A percentile compares a stretch with the other conserved stretches of the same genome.
These are phyloP conservation scores for Fistularia tabacaria DNA, from an alignment of 2,797 vertebrate species.

Conservation along the genomic window DNA sequence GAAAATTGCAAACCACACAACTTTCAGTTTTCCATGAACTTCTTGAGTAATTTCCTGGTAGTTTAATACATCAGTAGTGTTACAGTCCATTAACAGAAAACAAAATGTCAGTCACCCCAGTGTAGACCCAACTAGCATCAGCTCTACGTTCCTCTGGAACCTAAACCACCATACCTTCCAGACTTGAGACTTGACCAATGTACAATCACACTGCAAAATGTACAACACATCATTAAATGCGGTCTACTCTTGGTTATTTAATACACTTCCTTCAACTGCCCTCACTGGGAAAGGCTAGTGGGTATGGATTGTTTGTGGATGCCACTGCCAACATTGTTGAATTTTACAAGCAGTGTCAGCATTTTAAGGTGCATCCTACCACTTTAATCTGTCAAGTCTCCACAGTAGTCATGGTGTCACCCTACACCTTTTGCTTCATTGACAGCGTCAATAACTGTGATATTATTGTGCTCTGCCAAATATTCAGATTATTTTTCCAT, in stretches of 20 bases:
- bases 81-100: constrained; percentile 54
- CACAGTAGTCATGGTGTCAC: too few relatives aligned
- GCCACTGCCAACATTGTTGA: constrained; percentile 29
- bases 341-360: constrained; percentile 30
- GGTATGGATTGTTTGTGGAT: constrained; percentile 36
- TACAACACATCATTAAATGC: constrained; percentile 61
- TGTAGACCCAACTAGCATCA: constrained; percentile 42
- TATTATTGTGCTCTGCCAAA: too few relatives aligned
- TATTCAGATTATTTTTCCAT: too few relatives aligned
- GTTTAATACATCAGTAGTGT: constrained; percentile 33
- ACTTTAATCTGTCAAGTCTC: constrained; percentile 3
- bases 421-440: too few relatives aligned
- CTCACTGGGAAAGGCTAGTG: constrained; percentile 14
- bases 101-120: constrained; percentile 46
- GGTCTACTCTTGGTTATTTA: constrained; percentile 58
- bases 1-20: constrained; percentile 27
- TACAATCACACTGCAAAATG: constrained; percentile 53
- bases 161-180: constrained; percentile 51
- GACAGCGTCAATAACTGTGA: too few relatives aligned
- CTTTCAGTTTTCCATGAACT: constrained; percentile 37
- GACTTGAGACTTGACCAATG: constrained; percentile 39
- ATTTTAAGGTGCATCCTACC: constrained; percentile 5
- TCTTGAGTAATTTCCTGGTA: constrained; percentile 16
- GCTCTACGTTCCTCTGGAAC: constrained; percentile 34
- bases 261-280: constrained; percentile 43